A percentile compares a stretch with the other conserved stretches of the same genome.
These are phyloP conservation scores for Dinomys branickii DNA, from an alignment of 2,113 vertebrate genomes.

Conservation along the genomic window DNA sequence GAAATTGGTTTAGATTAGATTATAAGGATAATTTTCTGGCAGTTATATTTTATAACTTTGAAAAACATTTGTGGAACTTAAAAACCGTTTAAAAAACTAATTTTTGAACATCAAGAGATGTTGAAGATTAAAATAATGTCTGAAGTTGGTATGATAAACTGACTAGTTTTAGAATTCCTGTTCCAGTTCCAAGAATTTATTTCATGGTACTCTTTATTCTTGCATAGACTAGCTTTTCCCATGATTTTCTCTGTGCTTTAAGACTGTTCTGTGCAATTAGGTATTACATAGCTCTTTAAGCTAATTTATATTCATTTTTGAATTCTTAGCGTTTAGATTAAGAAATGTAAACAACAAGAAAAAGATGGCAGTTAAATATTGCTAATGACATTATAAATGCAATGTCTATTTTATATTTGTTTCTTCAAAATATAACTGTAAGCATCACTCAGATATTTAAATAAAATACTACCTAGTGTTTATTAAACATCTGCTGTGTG, in stretches of 20 bases:
- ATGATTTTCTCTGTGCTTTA: neutral
- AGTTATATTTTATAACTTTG: constrained; percentile 37
- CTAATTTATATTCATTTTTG: neutral
- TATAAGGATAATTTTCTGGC: constrained; percentile 27
- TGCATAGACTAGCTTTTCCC: constrained; percentile 12
- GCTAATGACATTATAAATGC: neutral
- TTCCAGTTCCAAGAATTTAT: constrained; percentile 10
- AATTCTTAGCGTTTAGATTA: constrained; percentile 37
- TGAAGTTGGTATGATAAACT: neutral
- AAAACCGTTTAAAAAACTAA: neutral
- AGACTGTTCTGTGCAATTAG: neutral
- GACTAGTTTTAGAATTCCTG: constrained; percentile 26
- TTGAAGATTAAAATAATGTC: constrained; percentile 21
- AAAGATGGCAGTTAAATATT: neutral
- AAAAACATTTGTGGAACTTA: neutral
- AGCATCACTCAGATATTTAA: neutral
- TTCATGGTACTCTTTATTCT: neutral
- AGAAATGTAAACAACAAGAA: constrained; percentile 26
- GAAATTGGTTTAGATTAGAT: neutral
- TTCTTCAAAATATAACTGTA: constrained; percentile 12
- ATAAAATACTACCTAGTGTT: constrained; percentile 3
- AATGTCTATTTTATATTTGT: constrained; percentile 1
- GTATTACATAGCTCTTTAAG: neutral
- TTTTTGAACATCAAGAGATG: constrained; percentile 47
- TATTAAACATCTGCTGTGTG: neutral